Evolutionary conservation across 2,113 vertebrate genomes (phyloP), one percentile per base, ranked within the genome.

Genomic region (Verasper variegatus): DNA sequence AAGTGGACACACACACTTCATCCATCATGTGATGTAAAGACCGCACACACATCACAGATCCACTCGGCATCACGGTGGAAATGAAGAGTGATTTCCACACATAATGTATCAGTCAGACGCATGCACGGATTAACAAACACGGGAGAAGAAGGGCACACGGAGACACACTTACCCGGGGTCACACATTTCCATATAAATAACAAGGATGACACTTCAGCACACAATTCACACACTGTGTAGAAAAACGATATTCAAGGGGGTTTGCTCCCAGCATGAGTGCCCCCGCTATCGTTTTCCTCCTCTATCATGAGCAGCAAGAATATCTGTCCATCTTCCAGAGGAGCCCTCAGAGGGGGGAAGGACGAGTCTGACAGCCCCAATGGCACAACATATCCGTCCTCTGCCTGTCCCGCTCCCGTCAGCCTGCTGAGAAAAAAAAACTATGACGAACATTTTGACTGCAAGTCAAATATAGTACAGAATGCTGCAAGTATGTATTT

Each of bases 331-430:
- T 82, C 63, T 80, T 45, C 47, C 54, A 80, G 47, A 45, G 24
- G 55, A 80, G 62, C 68, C 84, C 73, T 70, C 31, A 3, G 26
- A n/a, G 65, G 61, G 24, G 12, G 17, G 31, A 10, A n/a, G 40
- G 42, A 71, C 0, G 0, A 26, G 45, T 74, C 56, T 83, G 87
- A 88, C 88, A 86, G 84, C 11, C 27, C 47, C 13, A 75, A 74
- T 87, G 74, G 55, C 66, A 61, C 49, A 72, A 80, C 9, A 52
- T 37, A 66, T 78, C 67, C 68, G 57, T 64, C 63, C 57, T 18
- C 71, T 64, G 65, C 68, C 47, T 76, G 63, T 74, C 74, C 63
- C 35, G 55, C 69, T 86, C 55, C 75, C 23, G 58, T 80, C 80
- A 73, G 37, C 56, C 45, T 71, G 27, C 55, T 52, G 12, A n/a